These are phyloP conservation scores for Machaerirhynchus nigripectus DNA, from an alignment of 2,113 vertebrate species.

Conservation along the genomic window DNA sequence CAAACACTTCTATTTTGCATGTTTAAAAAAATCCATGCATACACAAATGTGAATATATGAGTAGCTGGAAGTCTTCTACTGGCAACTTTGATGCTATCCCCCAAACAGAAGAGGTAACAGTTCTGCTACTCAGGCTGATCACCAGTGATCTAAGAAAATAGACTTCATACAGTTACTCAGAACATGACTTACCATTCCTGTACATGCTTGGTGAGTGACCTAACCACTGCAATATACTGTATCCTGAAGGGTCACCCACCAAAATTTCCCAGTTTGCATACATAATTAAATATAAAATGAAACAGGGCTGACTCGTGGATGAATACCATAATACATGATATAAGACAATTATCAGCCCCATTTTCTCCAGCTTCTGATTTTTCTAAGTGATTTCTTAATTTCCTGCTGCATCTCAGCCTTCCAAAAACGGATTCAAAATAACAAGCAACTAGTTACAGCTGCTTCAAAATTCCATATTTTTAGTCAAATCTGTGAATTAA, in stretches of 20 bases:
- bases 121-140: background rate
- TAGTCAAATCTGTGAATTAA: background rate
- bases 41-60: background rate
- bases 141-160: background rate
- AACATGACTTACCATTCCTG: background rate
- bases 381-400: background rate
- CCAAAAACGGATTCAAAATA: background rate
- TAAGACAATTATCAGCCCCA: background rate
- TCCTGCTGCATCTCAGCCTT: background rate
- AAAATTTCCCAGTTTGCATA: background rate
- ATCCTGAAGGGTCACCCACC: background rate
- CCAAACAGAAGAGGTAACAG: background rate
- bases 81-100: background rate
- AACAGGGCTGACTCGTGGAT: background rate
- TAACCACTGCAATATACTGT: background rate
- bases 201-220: background rate
- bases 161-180: background rate
- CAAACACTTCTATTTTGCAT: background rate
- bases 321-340: background rate
- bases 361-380: background rate
- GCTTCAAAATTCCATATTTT: background rate
- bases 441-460: background rate
- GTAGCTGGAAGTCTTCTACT: background rate
- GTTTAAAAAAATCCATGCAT: background rate
- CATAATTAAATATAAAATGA: background rate